Evolutionary conservation across 2,113 vertebrate genomes (phyloP), one percentile per base, ranked within the genome.

Genomic region (Pelmatolapia mariae): DNA sequence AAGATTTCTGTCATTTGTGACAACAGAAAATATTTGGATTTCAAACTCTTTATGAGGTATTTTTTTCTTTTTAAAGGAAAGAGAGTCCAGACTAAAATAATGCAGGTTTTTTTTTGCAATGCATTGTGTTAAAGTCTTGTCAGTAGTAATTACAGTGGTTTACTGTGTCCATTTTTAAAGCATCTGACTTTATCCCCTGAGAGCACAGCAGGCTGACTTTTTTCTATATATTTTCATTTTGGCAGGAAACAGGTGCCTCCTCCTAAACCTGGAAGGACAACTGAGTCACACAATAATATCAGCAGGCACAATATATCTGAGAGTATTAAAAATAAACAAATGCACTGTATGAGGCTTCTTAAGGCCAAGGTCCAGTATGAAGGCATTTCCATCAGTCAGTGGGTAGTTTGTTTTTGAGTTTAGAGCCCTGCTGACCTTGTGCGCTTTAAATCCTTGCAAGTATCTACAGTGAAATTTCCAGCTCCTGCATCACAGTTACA

Each of bases 211-310:
- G 26, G 22, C 18, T 84, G 50, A 10, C 50, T 50, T 83, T 61
- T 81, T 85, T 57, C 5, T 29, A 68, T 36, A 24, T 19, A 10
- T 88, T 83, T 86, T 88, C 66, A 73, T 86, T 61, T 56, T 16
- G 88, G 76, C 87, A 94, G 94, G 94, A 94, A 96, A 88, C 95
- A 93, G 94, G 94, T 95, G 93, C 85, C 93, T 95, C 93, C 92
- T 94, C 85, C 71, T 61, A 22, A 92, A 89, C 86, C 90, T 91
- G 86, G 85, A 93, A 85, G 82, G 79, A 83, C 26, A 80, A 87
- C 71, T 10, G 66, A 84, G 82, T 85, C 59, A 10, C 40, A 86
- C 85, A 92, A 68, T 47, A 92, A 76, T 47, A 86, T 89, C 53
- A 53, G 87, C 73, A 22, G 38, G 50, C 85, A 57, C 16, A 3